Evolutionary conservation across 1,140 invertebrate genomes (phyloP).

Genomic region (Magallana angulata): DNA sequence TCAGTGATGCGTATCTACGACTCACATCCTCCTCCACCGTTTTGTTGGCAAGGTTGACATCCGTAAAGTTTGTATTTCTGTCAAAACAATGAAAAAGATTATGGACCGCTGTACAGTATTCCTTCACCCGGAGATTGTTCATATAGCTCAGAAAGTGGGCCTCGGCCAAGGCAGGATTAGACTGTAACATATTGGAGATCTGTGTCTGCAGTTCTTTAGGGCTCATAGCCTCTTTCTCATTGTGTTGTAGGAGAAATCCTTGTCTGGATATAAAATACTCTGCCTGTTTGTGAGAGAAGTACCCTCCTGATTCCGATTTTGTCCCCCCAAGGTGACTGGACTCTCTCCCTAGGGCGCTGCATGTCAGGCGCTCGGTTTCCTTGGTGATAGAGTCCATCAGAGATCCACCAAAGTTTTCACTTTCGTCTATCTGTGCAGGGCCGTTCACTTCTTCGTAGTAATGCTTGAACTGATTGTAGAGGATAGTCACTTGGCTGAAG

Average conservation of each 20-base stretch:
- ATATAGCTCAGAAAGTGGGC: constrained; percentile 94
- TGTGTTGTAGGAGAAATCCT: constrained; percentile 88
- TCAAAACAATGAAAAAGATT: constrained; percentile 93
- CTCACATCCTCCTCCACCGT: constrained; percentile 85
- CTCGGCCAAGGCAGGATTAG: constrained; percentile 90
- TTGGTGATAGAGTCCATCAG: constrained; percentile 67
- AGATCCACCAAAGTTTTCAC: constrained; percentile 62
- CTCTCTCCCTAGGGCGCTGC: constrained; percentile 59
- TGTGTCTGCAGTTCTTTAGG: constrained; percentile 88
- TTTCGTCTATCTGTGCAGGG: constrained; percentile 55
- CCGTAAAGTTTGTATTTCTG: constrained; percentile 81
- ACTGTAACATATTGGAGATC: constrained; percentile 88
- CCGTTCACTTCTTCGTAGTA: constrained; percentile 66
- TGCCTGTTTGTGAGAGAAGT: constrained; percentile 88
- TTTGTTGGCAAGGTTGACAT: constrained; percentile 74
- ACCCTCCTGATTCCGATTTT: constrained; percentile 54
- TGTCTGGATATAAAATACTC: constrained; percentile 90
- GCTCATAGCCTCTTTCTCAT: constrained; percentile 88
- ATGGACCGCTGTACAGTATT: constrained; percentile 91
- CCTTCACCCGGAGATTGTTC: constrained; percentile 91
- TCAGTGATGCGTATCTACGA: constrained; percentile 92
- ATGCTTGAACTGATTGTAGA: constrained; percentile 66
- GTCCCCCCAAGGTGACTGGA: constrained; percentile 53
- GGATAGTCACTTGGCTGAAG: constrained; percentile 86
- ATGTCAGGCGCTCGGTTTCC: constrained; percentile 60